A percentile compares a stretch with the other conserved stretches of the same genome.
Conservation (phyloP, 1,140 invertebrate species). For the Hylyphantes graminicola region DNA sequence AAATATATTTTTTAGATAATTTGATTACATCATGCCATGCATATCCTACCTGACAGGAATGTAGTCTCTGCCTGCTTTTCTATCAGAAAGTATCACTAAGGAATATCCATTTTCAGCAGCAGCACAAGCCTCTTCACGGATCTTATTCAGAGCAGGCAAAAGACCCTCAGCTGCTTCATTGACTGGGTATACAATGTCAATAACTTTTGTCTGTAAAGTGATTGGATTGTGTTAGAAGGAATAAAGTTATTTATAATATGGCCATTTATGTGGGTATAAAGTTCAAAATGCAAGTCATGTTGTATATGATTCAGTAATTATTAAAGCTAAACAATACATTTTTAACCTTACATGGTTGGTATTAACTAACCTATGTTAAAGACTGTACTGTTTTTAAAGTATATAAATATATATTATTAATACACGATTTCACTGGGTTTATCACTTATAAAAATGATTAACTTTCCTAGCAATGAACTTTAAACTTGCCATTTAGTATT, state of each 20-base stretch:
- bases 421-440: too few species aligned
- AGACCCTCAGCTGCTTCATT: conserved; percentile 81
- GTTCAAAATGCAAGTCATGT: too few species aligned
- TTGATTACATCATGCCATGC: not conserved
- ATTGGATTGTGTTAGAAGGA: not conserved
- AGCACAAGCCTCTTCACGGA: conserved; percentile 83
- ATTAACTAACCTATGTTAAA: too few species aligned
- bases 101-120: conserved; percentile 86
- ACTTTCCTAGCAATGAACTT: too few species aligned
- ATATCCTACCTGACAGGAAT: conserved; percentile 68
- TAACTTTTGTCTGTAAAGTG: conserved; percentile 76
- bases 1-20: too few species aligned
- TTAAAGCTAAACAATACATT: too few species aligned
- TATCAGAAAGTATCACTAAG: conserved; percentile 90
- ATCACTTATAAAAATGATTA: too few species aligned
- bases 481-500: too few species aligned
- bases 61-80: conserved; percentile 75
- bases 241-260: not conserved
- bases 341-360: too few species aligned
- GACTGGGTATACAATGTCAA: conserved; percentile 87
- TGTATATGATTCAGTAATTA: too few species aligned
- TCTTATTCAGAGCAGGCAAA: conserved; percentile 79
- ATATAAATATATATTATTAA: too few species aligned
- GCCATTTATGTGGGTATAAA: not conserved
- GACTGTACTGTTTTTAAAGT: too few species aligned